phyloP scores from a whole-genome alignment of 2,797 vertebrate genomes.

The Coccyzus lansbergi region DNA sequence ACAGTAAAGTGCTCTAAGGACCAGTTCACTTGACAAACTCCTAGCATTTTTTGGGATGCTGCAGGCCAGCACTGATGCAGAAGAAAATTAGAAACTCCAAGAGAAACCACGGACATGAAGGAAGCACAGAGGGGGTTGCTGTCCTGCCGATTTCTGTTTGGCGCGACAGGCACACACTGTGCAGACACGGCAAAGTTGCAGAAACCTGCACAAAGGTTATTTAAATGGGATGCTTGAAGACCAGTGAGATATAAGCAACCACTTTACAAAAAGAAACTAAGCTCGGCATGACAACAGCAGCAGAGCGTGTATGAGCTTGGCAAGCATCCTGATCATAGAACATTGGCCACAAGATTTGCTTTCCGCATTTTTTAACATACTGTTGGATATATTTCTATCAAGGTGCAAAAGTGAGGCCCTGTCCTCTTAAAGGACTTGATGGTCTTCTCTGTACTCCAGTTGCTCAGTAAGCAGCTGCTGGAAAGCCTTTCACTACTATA shows the following conservation, averaged over 20 bases:
- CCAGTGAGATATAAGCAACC: fast-evolving
- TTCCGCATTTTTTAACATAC: background rate
- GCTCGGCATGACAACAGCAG: background rate
- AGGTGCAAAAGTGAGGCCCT: background rate
- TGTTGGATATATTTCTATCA: background rate
- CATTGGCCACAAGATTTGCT: background rate
- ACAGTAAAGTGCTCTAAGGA: background rate
- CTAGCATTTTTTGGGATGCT: fast-evolving
- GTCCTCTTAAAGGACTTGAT: background rate
- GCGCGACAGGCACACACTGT: fast-evolving
- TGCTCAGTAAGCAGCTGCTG: background rate
- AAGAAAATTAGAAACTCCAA: background rate
- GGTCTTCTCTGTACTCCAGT: fast-evolving
- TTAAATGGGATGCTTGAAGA: fast-evolving
- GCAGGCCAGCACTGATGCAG: background rate
- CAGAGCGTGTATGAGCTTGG: fast-evolving
- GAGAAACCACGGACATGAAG: background rate
- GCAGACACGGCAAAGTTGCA: fast-evolving
- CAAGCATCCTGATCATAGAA: fast-evolving
- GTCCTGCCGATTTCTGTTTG: background rate
- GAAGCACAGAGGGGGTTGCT: fast-evolving
- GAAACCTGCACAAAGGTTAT: background rate
- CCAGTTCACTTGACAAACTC: background rate
- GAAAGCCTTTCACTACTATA: background rate
- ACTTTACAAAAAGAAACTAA: background rate